These are phyloP conservation scores for Sympetrum striolatum DNA, from an alignment of 2,888 invertebrate species.

Conservation along the genomic window DNA sequence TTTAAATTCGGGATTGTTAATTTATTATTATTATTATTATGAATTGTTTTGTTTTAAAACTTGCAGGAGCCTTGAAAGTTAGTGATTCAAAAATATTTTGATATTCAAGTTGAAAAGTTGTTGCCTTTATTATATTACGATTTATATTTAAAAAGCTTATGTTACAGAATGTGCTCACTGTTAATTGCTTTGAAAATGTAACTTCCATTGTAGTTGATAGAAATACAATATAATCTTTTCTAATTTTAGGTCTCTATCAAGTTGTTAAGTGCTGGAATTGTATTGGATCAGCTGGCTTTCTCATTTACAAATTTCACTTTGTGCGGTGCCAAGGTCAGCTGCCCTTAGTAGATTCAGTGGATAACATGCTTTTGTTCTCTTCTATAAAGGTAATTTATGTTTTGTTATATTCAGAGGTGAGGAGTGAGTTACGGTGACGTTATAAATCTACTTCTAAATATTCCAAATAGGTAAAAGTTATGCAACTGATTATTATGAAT, in stretches of 20 bases:
- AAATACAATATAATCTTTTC: neutral
- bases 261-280: conserved; percentile 58
- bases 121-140: no score
- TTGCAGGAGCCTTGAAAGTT: no score
- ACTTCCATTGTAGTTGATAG: neutral
- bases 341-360: conserved; percentile 17
- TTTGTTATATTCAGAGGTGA: no score
- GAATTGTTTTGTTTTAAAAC: neutral
- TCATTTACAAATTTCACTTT: conserved; percentile 59
- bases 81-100: no score
- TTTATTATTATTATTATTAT: neutral
- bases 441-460: no score
- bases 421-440: no score
- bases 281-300: conserved; percentile 56
- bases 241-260: conserved; percentile 56
- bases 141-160: neutral
- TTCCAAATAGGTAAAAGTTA: no score
- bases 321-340: conserved; percentile 54
- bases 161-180: neutral
- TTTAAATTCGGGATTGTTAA: no score
- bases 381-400: neutral
- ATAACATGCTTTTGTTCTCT: neutral
- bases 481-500: no score
- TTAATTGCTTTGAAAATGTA: neutral
- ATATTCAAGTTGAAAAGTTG: no score